Percentiles rank a stretch among this genome's conserved stretches.
Evolutionary conservation across 1,140 invertebrate genomes (phyloP).

Genomic region (Belonocnema kinseyi): DNA sequence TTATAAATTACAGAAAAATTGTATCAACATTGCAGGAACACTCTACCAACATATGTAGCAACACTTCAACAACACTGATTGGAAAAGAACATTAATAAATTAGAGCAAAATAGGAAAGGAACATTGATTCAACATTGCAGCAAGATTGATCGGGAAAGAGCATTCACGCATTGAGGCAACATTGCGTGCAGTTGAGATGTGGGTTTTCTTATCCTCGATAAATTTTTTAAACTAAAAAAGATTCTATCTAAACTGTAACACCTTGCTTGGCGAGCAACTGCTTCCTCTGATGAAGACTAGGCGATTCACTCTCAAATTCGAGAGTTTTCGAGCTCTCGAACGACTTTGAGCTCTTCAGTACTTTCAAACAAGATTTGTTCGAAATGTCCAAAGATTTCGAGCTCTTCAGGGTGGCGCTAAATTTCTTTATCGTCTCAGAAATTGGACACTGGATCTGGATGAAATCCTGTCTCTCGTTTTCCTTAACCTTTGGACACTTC

Average conservation of each 20-base stretch:
- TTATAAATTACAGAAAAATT: too few species aligned
- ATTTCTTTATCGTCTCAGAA: conserved; percentile 71
- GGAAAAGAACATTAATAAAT: too few species aligned
- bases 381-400: conserved; percentile 69
- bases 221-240: conserved; percentile 1
- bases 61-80: too few species aligned
- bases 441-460: conserved; percentile 71
- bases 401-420: conserved; percentile 68
- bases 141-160: too few species aligned
- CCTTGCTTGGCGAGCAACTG: conserved; percentile 72
- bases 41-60: too few species aligned
- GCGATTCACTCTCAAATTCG: conserved; percentile 65
- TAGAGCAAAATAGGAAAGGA: too few species aligned
- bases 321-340: conserved; percentile 56
- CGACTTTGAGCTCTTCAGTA: conserved; percentile 63
- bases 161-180: too few species aligned
- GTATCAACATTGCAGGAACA: too few species aligned
- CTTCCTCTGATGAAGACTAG: conserved; percentile 71
- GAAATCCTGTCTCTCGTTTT: conserved; percentile 62
- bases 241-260: conserved; percentile 65
- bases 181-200: too few species aligned
- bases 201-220: too few species aligned
- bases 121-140: too few species aligned
- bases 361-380: conserved; percentile 62
- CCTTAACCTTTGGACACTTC: conserved; percentile 40